A percentile compares a stretch with the other conserved stretches of the same genome.
Evolutionary conservation across 2,797 vertebrate species (phyloP).

Genomic region (Smutsia gigantea): DNA sequence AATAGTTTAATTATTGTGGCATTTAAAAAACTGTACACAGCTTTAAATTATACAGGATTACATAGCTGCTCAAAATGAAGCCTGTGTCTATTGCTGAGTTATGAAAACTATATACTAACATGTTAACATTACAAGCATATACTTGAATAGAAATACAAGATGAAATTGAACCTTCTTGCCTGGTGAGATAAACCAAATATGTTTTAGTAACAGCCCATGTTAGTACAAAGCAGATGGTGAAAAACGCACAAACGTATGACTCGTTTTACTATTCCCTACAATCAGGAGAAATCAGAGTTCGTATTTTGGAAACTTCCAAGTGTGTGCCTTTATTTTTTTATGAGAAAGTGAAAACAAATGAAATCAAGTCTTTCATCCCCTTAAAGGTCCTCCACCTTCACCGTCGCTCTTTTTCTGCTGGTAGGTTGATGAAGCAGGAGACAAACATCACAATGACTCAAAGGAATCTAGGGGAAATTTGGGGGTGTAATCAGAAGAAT

Average conservation of each 20-base stretch:
- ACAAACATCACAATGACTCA: constrained; percentile 9
- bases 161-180: constrained; percentile 18
- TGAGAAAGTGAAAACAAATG: not conserved
- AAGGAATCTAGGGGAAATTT: not conserved
- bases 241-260: constrained; percentile 46
- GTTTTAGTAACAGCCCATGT: constrained; percentile 49
- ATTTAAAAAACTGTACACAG: not conserved
- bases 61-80: not conserved
- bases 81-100: constrained; percentile 8
- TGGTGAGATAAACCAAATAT: constrained; percentile 52
- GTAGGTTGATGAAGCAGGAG: not conserved
- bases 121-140: not conserved
- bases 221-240: constrained; percentile 66
- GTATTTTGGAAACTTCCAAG: constrained; percentile 26
- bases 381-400: not conserved
- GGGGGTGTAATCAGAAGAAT: constrained; percentile 68
- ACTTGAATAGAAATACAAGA: constrained; percentile 42
- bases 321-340: not conserved
- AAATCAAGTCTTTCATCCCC: not conserved
- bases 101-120: constrained; percentile 3
- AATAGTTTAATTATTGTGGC: not conserved
- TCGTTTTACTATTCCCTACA: not conserved
- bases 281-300: constrained; percentile 22
- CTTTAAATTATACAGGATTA: not conserved
- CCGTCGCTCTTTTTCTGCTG: not conserved